Evolutionary conservation across 1,140 invertebrate species (phyloP).

Genomic region (Spodoptera litura): DNA sequence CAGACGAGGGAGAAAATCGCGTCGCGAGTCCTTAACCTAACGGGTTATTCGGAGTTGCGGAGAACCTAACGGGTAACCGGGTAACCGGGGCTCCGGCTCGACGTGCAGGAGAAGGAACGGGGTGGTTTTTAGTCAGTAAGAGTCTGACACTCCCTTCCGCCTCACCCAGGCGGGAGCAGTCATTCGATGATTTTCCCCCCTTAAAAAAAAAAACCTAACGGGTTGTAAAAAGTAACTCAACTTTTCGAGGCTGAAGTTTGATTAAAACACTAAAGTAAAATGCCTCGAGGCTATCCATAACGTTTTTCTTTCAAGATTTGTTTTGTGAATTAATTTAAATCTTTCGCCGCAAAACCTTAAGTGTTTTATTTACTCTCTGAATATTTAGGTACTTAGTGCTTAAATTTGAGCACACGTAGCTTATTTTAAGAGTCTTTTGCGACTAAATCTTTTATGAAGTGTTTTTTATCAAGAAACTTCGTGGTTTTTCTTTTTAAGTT

Average conservation of each 20-base stretch:
- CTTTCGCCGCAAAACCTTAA: not conserved
- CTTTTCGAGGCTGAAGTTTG: slow-evolving; percentile 11
- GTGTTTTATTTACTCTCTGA: slow-evolving; percentile 12
- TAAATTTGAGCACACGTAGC: slow-evolving; percentile 15
- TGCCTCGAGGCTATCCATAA: not conserved
- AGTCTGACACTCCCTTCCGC: too few relatives aligned
- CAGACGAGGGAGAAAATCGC: too few relatives aligned
- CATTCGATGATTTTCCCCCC: too few relatives aligned
- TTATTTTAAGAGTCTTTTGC: slow-evolving; percentile 13
- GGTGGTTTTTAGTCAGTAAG: too few relatives aligned
- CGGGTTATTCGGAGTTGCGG: too few relatives aligned
- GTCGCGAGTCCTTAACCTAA: too few relatives aligned
- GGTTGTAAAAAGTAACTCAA: slow-evolving; percentile 1
- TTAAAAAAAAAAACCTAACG: not conserved
- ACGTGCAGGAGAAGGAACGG: too few relatives aligned
- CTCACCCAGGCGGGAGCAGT: too few relatives aligned
- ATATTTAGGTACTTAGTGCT: slow-evolving; percentile 2
- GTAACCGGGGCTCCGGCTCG: too few relatives aligned
- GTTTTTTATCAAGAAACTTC: not conserved
- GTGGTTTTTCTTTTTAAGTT: not conserved
- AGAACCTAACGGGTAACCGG: too few relatives aligned
- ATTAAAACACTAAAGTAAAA: slow-evolving; percentile 36
- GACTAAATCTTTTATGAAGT: slow-evolving; percentile 12
- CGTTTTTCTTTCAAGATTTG: slow-evolving; percentile 43
- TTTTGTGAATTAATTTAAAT: slow-evolving; percentile 46